Evolutionary conservation across 2,888 invertebrate species (phyloP).

Genomic region (Melipona bicolor): DNA sequence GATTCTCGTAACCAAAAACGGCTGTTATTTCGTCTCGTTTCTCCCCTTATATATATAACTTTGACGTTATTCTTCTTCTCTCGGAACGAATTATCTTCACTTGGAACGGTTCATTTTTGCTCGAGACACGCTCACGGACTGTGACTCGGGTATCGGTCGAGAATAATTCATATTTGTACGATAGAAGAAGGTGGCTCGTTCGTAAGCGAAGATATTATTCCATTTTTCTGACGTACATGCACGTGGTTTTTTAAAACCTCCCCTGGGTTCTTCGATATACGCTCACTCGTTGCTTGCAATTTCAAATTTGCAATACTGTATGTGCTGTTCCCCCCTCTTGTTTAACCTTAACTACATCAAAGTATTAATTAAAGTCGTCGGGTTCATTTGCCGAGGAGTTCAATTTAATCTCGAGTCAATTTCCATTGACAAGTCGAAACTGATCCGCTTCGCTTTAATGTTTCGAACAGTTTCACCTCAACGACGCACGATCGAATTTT

Average conservation of each 20-base stretch:
- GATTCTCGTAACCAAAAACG: not conserved
- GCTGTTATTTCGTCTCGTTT: constrained; percentile 24
- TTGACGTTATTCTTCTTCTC: not conserved
- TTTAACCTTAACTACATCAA: not conserved
- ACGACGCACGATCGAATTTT: too few relatives aligned
- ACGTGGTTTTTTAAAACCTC: not conserved
- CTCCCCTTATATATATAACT: not conserved
- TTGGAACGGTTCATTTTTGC: constrained; percentile 1
- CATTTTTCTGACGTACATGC: constrained; percentile 1
- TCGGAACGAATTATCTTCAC: too few relatives aligned
- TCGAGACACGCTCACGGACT: constrained; percentile 26
- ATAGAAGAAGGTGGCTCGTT: constrained; percentile 20
- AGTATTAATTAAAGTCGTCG: not conserved
- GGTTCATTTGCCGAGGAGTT: not conserved
- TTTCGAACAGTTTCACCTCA: too few relatives aligned
- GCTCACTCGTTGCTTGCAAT: not conserved
- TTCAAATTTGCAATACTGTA: not conserved
- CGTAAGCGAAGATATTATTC: not conserved
- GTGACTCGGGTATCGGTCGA: constrained; percentile 27
- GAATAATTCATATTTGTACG: constrained; percentile 39
- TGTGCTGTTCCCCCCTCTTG: not conserved
- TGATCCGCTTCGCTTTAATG: too few relatives aligned
- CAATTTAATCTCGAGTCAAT: too few relatives aligned
- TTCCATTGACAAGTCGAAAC: too few relatives aligned
- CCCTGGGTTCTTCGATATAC: constrained; percentile 6